Base-by-base conservation (phyloP, 2,113 vertebrate species). In the Empidonax traillii region DNA sequence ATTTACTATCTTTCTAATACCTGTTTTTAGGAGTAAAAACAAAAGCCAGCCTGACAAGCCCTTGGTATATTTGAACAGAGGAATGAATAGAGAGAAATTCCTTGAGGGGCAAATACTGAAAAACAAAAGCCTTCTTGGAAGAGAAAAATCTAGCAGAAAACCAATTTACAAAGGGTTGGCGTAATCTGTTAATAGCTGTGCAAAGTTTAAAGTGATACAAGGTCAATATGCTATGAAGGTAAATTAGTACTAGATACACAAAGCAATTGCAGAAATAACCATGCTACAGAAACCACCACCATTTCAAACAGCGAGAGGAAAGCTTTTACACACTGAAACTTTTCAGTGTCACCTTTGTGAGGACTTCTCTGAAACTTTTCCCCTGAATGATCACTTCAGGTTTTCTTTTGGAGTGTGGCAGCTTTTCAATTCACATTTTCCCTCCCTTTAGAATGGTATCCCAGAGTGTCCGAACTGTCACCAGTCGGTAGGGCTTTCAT, bases 161-260 rank as follows among this genome's bases (percentile, higher is more conserved):
- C 12, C 4, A 9, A 30, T 96, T 95, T 94, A 77, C 81, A 80
- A 91, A 91, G 84, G 55, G 27, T 72, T 78, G 47, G 55, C 21
- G 28, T 86, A 79, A 89, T 89, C 93, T 96, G 53, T 87, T 97
- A 95, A 92, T 84, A 92, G 84, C 87, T 94, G 61, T 96, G 86
- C 72, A 95, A 94, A 95, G 80, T 93, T 96, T 93, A 86, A 93
- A 91, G 83, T 47, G 65, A 24, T 71, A 31, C 31, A 82, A 73
- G 88, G 91, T 77, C 82, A 92, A 88, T 87, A 84, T 72, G n/a
- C 85, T 75, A 67, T 20, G 76, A 37, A 88, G 84, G 69, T 73
- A 89, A 93, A 94, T 94, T 94, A 94, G 92, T 73, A 25, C 47
- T 12, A 56, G 79, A 44, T 68, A 79, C 89, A 85, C 23, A 23